Percentiles rank a stretch among this genome's conserved stretches.
These are phyloP conservation scores for Bos taurus DNA, from an alignment of 2,113 vertebrate species.

Conservation along the genomic window DNA sequence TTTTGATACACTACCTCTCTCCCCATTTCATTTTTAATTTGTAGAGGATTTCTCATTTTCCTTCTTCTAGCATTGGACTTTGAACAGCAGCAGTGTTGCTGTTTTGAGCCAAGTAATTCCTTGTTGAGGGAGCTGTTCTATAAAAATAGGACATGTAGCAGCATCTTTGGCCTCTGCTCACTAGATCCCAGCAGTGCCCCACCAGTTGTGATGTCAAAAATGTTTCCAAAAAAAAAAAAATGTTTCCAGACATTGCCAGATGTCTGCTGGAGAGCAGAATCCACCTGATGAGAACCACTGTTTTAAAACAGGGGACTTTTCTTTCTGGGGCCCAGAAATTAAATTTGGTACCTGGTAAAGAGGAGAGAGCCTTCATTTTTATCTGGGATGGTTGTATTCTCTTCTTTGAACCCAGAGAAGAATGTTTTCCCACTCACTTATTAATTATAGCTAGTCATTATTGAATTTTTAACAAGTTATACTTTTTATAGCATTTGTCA, in stretches of 20 bases:
- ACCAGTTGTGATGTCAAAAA: not conserved
- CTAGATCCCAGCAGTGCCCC: not conserved
- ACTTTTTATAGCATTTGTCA: not conserved
- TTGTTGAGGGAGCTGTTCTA: not conserved
- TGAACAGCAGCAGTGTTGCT: not conserved
- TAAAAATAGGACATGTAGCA: not conserved
- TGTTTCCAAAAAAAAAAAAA: not conserved
- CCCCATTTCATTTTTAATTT: not conserved
- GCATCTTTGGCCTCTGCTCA: not conserved
- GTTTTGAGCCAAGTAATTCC: not conserved
- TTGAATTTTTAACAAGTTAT: not conserved
- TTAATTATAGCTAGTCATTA: not conserved
- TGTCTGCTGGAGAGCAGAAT: not conserved
- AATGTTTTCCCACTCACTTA: not conserved
- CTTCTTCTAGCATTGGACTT: not conserved
- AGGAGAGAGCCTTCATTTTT: not conserved
- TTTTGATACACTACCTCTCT: not conserved
- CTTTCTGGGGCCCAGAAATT: not conserved
- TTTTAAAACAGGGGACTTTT: not conserved
- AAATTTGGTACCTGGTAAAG: not conserved
- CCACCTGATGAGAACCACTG: not conserved
- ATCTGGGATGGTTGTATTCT: constrained; percentile 1
- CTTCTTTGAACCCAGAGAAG: constrained; percentile 24
- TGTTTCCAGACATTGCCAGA: not conserved
- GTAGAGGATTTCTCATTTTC: constrained; percentile 6